These are phyloP conservation scores for Chromis chromis DNA, from an alignment of 2,797 vertebrate species.

Conservation along the genomic window DNA sequence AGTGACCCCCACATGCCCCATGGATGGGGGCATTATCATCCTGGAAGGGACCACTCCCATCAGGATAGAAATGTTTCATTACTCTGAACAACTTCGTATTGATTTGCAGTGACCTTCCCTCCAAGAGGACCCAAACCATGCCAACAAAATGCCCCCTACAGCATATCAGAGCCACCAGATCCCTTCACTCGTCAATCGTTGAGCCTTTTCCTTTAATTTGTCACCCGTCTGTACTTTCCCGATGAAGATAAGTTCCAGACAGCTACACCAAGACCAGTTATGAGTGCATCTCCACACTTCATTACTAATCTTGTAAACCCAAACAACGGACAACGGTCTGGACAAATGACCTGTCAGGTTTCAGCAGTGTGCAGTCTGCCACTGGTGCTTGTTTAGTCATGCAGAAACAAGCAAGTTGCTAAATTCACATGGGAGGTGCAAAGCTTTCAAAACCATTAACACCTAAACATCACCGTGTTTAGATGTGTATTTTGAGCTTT, in stretches of 20 bases:
- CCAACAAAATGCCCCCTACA: too few species aligned
- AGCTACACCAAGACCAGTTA: conserved; percentile 8
- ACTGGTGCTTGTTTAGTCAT: conserved; percentile 34
- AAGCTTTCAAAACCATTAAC: neutral
- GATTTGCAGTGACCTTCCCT: too few species aligned
- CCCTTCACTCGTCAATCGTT: too few species aligned
- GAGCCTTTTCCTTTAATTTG: too few species aligned
- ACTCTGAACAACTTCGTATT: too few species aligned
- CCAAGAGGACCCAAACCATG: too few species aligned
- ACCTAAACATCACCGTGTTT: conserved; percentile 6
- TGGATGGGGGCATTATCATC: too few species aligned
- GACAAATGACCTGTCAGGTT: conserved; percentile 34
- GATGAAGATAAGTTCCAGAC: neutral
- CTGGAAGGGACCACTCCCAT: too few species aligned
- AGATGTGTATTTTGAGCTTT: conserved; percentile 1
- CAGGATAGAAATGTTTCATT: too few species aligned
- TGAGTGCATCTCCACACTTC: neutral
- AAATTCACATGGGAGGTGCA: neutral
- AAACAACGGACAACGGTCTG: conserved; percentile 20
- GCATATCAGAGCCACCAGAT: too few species aligned
- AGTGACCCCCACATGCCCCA: too few species aligned
- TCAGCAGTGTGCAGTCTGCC: conserved; percentile 11
- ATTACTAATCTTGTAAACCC: conserved; percentile 18
- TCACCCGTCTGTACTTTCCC: too few species aligned
- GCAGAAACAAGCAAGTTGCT: neutral